These are phyloP conservation scores for Drosophila sordidula DNA, from an alignment of 2,888 invertebrate species.

Conservation along the genomic window DNA sequence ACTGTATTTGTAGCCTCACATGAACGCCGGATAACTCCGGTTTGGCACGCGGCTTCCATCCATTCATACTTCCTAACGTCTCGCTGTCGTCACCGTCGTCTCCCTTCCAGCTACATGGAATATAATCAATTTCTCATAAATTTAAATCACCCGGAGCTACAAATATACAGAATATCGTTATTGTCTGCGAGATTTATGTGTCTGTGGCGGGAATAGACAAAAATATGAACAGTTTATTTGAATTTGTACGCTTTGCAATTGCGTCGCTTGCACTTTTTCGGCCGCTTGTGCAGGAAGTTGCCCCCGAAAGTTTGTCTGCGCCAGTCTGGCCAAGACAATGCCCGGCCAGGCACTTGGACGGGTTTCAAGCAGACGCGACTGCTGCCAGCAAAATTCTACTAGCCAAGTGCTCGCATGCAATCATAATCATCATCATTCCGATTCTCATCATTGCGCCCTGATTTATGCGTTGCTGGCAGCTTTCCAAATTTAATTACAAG, in stretches of 20 bases:
- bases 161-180: slow-evolving; percentile 34
- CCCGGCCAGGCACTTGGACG: slow-evolving; percentile 33
- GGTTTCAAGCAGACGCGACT: slow-evolving; percentile 25
- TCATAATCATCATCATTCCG: slow-evolving; percentile 37
- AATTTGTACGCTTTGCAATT: slow-evolving; percentile 34
- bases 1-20: background rate
- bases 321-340: slow-evolving; percentile 39
- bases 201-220: slow-evolving; percentile 67
- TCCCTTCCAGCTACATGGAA: slow-evolving; percentile 37
- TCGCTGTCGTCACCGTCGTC: slow-evolving; percentile 25
- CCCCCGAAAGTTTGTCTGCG: slow-evolving; percentile 40
- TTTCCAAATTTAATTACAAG: slow-evolving; percentile 83
- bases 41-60: slow-evolving; percentile 56
- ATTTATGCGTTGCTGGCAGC: slow-evolving; percentile 80
- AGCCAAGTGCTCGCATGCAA: slow-evolving; percentile 44
- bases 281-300: slow-evolving; percentile 8
- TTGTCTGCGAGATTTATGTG: slow-evolving; percentile 81
- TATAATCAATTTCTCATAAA: slow-evolving; percentile 83
- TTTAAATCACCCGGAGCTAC: slow-evolving; percentile 73
- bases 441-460: slow-evolving; percentile 57
- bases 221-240: slow-evolving; percentile 72
- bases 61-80: slow-evolving; percentile 32
- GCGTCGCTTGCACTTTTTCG: slow-evolving; percentile 57
- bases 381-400: slow-evolving; percentile 33
- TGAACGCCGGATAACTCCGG: slow-evolving; percentile 30